A percentile compares a stretch with the other conserved stretches of the same genome.
Evolutionary conservation across 2,888 invertebrate genomes (phyloP).

Genomic region (Ethmia dodecea): DNA sequence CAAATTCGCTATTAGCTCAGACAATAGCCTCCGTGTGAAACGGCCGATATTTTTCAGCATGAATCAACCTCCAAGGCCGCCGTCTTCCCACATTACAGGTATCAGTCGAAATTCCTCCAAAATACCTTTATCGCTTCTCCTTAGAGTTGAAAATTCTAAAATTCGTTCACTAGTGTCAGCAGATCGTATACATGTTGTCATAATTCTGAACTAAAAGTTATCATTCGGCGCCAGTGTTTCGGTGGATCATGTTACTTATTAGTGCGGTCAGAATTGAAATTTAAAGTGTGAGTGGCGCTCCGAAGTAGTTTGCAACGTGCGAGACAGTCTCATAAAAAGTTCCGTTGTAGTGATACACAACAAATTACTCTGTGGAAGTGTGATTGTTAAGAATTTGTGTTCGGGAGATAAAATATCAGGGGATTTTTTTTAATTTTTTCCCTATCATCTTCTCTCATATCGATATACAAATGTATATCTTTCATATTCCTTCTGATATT

Average conservation of each 20-base stretch:
- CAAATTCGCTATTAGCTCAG: conserved; percentile 37
- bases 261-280: conserved; percentile 18
- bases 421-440: no score
- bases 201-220: conserved; percentile 27
- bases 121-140: conserved; percentile 12
- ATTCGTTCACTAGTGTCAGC: background rate
- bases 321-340: no score
- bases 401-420: no score
- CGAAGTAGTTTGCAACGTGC: no score
- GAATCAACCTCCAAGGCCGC: conserved; percentile 41
- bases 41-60: conserved; percentile 30
- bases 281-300: no score
- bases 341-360: no score
- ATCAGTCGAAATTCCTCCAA: conserved; percentile 15
- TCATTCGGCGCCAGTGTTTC: conserved; percentile 36
- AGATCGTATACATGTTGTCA: background rate
- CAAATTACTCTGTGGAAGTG: no score
- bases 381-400: no score
- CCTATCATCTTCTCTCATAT: no score
- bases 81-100: conserved; percentile 16
- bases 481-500: no score
- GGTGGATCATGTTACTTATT: conserved; percentile 33
- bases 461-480: no score
- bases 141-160: conserved; percentile 23
- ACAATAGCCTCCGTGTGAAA: conserved; percentile 45